Evolutionary conservation across 2,797 vertebrate genomes (phyloP).

Genomic region (Choloepus didactylus): DNA sequence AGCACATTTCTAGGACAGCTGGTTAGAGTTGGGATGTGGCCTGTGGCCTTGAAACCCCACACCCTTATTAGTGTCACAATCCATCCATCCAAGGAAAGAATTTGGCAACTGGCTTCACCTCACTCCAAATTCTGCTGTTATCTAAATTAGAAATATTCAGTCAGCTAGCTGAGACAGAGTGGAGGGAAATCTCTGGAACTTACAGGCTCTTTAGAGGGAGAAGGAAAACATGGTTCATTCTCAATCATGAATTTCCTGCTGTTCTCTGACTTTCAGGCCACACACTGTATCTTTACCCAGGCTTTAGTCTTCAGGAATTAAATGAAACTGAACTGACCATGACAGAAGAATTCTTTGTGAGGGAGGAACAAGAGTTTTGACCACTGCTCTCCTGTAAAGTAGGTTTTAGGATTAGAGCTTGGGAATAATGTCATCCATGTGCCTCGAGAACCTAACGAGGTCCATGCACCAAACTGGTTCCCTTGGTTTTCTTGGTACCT

Average conservation of each 20-base stretch:
- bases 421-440: too few relatives aligned
- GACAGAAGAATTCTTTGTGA: neutral
- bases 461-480: too few relatives aligned
- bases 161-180: neutral
- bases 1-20: neutral
- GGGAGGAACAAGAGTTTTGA: neutral
- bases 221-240: neutral
- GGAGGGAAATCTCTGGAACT: neutral
- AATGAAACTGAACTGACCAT: neutral
- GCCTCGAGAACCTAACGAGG: neutral
- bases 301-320: neutral
- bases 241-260: neutral
- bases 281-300: neutral
- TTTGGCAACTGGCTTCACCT: neutral
- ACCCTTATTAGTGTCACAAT: neutral
- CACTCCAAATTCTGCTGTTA: neutral
- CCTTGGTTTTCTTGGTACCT: neutral
- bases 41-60: neutral
- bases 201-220: neutral
- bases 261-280: neutral
- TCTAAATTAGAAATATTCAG: neutral
- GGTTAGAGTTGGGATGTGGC: neutral
- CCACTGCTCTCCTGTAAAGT: too few relatives aligned
- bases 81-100: neutral
- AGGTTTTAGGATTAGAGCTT: neutral